A percentile compares a stretch with the other conserved stretches of the same genome.
Conservation (phyloP, 2,797 vertebrate genomes). For the Gambelia wislizenii region DNA sequence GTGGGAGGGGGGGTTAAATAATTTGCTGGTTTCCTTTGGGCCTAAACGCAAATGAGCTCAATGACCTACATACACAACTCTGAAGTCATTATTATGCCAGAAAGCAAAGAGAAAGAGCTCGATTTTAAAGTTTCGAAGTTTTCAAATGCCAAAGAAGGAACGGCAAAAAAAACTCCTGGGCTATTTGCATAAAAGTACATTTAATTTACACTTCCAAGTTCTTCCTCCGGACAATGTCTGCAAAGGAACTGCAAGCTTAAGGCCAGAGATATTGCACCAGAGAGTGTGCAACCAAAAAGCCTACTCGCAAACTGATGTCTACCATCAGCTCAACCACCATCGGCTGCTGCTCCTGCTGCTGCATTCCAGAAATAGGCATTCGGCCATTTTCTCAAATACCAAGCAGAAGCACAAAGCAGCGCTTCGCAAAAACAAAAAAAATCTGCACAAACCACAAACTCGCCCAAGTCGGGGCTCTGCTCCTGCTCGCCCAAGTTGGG, state of each 20-base stretch:
- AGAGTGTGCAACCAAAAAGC: conserved; percentile 5
- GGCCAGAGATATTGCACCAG: neutral
- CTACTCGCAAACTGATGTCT: neutral
- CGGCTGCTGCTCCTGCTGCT: conserved; percentile 46
- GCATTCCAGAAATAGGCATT: conserved; percentile 73
- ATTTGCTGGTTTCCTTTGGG: neutral
- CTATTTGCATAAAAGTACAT: neutral
- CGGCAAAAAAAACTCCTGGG: neutral
- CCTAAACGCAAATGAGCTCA: neutral
- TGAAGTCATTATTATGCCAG: neutral
- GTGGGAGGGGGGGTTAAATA: neutral
- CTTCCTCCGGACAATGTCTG: neutral
- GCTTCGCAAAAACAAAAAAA: conserved; percentile 71
- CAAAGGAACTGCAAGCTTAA: neutral
- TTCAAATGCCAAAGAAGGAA: neutral
- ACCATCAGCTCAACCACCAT: conserved; percentile 26
- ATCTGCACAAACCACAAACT: conserved; percentile 33
- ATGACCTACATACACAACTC: neutral
- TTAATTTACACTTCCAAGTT: neutral
- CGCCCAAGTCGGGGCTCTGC: neutral
- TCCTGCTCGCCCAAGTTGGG: neutral
- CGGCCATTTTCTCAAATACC: conserved; percentile 89
- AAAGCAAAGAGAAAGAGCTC: neutral
- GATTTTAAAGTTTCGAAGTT: neutral
- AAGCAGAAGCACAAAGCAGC: conserved; percentile 77